Conservation (phyloP, 2,113 vertebrate genomes). For the Salminus brasiliensis region DNA sequence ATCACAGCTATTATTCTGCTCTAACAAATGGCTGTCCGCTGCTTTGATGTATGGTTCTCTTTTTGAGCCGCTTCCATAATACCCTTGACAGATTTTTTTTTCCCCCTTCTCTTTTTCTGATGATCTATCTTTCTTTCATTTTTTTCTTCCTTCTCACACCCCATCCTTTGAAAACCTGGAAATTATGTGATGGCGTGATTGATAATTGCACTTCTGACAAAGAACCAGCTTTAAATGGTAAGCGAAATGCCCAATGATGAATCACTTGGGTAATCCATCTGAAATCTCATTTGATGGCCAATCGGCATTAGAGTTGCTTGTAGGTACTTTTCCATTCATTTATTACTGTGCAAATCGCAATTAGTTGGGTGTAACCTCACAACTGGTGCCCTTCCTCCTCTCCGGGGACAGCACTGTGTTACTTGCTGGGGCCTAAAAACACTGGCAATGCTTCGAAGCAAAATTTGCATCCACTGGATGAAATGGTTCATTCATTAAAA, state of each 20-base stretch:
- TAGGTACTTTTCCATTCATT: not conserved
- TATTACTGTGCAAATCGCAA: not conserved
- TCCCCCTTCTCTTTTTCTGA: conserved; percentile 63
- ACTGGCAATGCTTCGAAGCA: not conserved
- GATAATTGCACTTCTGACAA: conserved; percentile 67
- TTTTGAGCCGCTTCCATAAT: conserved; percentile 76
- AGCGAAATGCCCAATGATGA: conserved; percentile 39
- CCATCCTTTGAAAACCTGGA: conserved; percentile 58
- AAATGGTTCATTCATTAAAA: conserved; percentile 60
- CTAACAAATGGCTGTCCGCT: conserved; percentile 77
- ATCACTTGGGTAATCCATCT: conserved; percentile 50
- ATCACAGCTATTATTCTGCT: conserved; percentile 79
- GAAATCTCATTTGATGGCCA: conserved; percentile 23
- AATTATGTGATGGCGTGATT: conserved; percentile 65
- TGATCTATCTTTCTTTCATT: conserved; percentile 55
- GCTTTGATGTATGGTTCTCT: conserved; percentile 79
- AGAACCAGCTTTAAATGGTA: conserved; percentile 45
- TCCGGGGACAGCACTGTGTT: not conserved
- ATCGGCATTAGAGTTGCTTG: conserved; percentile 9
- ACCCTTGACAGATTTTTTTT: conserved; percentile 76
- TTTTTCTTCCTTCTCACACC: conserved; percentile 51
- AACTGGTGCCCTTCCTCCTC: not conserved
- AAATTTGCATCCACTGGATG: conserved; percentile 19
- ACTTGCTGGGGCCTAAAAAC: conserved; percentile 4
- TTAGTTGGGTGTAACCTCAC: not conserved